Percentiles rank a stretch among this genome's conserved stretches.
phyloP scores from a whole-genome alignment of 1,140 invertebrate genomes.

The Acromyrmex echinatior region DNA sequence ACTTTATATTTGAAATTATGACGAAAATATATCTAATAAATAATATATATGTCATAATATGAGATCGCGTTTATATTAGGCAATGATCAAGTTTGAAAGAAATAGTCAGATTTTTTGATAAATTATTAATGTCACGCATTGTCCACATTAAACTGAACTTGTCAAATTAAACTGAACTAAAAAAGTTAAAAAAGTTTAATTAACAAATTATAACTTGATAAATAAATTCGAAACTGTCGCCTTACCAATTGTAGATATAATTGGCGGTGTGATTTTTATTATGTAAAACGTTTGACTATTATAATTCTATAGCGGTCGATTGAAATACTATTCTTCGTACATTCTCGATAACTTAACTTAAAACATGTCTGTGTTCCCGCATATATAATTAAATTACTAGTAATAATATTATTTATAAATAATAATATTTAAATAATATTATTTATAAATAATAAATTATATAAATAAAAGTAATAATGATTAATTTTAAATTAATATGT shows the following conservation, averaged over 20 bases:
- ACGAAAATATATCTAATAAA: not conserved
- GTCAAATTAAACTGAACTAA: not conserved
- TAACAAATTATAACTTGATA: not conserved
- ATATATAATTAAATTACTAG: too few relatives aligned
- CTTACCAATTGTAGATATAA: not conserved
- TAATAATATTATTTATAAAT: too few relatives aligned
- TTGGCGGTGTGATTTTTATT: not conserved
- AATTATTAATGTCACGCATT: not conserved
- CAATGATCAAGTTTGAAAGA: not conserved
- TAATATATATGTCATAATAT: not conserved
- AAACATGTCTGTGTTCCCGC: too few relatives aligned
- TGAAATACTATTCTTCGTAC: not conserved
- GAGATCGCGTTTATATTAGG: not conserved
- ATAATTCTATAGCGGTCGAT: too few relatives aligned
- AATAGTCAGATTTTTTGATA: not conserved
- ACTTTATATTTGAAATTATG: not conserved
- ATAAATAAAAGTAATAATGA: not conserved
- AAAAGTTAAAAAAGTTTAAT: not conserved
- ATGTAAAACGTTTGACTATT: not conserved
- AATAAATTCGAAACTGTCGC: not conserved
- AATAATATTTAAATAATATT: too few relatives aligned
- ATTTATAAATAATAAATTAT: conserved; percentile 2
- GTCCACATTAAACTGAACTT: not conserved
- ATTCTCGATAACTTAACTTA: not conserved
- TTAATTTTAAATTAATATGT: not conserved